Percentiles rank a stretch among this genome's conserved stretches.
Evolutionary conservation across 2,113 vertebrate genomes (phyloP).

Genomic region (Campylomormyrus tamandua): DNA sequence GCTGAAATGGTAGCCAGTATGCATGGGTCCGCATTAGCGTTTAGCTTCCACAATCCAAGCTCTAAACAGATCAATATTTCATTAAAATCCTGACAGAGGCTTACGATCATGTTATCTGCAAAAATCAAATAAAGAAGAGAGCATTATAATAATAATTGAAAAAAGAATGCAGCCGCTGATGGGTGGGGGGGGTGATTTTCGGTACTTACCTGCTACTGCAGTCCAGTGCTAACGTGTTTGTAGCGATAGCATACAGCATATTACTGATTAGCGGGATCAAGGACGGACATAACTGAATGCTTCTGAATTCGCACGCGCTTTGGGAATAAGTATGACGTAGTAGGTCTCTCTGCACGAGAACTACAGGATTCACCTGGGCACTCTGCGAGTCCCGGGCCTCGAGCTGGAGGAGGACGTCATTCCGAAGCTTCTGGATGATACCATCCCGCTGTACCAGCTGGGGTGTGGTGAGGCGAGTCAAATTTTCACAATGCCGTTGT

Average conservation of each 20-base stretch:
- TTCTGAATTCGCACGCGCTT: too few relatives aligned
- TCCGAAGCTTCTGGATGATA: slow-evolving; percentile 37
- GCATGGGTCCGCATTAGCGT: not conserved
- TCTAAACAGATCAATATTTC: slow-evolving; percentile 25
- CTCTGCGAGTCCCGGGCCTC: slow-evolving; percentile 41
- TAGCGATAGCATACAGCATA: not conserved
- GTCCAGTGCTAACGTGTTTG: not conserved
- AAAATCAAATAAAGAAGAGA: slow-evolving; percentile 4
- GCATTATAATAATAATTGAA: not conserved
- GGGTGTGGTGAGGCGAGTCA: not conserved
- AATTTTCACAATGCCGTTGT: not conserved
- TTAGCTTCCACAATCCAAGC: slow-evolving; percentile 11
- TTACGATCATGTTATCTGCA: not conserved
- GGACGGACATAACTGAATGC: not conserved
- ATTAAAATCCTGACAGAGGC: slow-evolving; percentile 15
- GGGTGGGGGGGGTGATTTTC: too few relatives aligned
- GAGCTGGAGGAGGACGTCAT: slow-evolving; percentile 30
- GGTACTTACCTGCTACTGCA: not conserved
- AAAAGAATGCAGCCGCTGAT: not conserved
- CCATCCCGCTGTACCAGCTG: slow-evolving; percentile 2
- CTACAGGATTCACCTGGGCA: slow-evolving; percentile 27
- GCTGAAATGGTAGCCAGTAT: slow-evolving; percentile 18
- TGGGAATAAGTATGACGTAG: not conserved
- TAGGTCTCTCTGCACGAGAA: not conserved
- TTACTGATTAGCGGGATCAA: not conserved